Evolutionary conservation across 2,888 invertebrate species (phyloP).

Genomic region (Folsomia candida): DNA sequence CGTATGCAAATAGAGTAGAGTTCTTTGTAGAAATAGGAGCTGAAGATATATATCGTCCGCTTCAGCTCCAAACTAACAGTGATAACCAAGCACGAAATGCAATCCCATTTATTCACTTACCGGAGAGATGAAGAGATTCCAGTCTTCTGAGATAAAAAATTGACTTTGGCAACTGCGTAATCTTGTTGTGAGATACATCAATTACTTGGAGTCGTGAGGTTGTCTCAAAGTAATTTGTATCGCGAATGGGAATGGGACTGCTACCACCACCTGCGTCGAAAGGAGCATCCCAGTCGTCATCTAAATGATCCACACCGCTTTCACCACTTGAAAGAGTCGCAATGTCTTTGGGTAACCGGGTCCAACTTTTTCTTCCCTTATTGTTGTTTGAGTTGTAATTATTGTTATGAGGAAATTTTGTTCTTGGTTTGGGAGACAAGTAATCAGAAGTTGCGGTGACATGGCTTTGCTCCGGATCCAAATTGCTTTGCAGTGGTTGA

Average conservation of each 20-base stretch:
- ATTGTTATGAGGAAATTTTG: not conserved
- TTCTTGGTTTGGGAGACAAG: not conserved
- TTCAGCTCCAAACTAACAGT: no score
- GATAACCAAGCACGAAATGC: no score
- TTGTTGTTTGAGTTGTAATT: not conserved
- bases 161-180: conserved; percentile 30
- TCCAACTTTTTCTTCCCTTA: not conserved
- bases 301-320: not conserved
- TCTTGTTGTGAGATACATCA: conserved; percentile 41
- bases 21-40: no score
- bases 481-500: not conserved
- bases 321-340: not conserved
- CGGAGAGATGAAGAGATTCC: conserved; percentile 31
- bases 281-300: not conserved
- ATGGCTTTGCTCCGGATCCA: not conserved
- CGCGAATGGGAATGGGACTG: no score
- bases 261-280: no score
- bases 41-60: no score
- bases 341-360: no score
- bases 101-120: no score
- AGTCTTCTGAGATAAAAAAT: conserved; percentile 24
- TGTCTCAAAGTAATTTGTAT: not conserved
- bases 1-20: no score
- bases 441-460: not conserved
- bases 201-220: conserved; percentile 12